These are phyloP conservation scores for Cyclopterus lumpus DNA, from an alignment of 2,797 vertebrate species.

Conservation along the genomic window DNA sequence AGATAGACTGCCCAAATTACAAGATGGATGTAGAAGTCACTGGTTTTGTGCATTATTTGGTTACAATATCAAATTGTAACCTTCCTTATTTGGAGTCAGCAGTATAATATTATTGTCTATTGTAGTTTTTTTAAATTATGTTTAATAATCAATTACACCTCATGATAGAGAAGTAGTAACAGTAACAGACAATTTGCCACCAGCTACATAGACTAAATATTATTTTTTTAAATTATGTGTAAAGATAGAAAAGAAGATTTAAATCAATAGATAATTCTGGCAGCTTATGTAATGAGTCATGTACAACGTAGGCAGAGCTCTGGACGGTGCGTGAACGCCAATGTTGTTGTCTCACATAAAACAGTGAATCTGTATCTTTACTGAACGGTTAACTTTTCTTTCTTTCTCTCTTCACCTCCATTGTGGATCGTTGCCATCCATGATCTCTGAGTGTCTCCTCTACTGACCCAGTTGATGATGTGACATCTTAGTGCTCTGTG, in stretches of 20 bases:
- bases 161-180: conserved; percentile 11
- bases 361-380: conserved; percentile 44
- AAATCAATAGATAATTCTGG: not conserved
- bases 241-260: not conserved
- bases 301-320: conserved; percentile 1
- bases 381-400: conserved; percentile 49
- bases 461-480: conserved; percentile 59
- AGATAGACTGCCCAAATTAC: conserved; percentile 9
- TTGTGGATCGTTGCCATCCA: conserved; percentile 72
- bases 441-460: conserved; percentile 70
- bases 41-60: not conserved
- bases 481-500: conserved; percentile 59
- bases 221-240: not conserved
- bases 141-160: conserved; percentile 6
- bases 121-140: not conserved
- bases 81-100: conserved; percentile 3
- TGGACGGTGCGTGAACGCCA: conserved; percentile 39
- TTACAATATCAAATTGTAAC: not conserved
- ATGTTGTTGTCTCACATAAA: conserved; percentile 63
- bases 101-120: not conserved
- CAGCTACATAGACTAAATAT: not conserved
- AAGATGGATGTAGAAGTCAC: conserved; percentile 22
- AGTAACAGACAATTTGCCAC: conserved; percentile 8
- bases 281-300: conserved; percentile 2
- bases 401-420: conserved; percentile 59